Conservation (phyloP, 2,888 invertebrate species). For the Syrphus vitripennis region DNA sequence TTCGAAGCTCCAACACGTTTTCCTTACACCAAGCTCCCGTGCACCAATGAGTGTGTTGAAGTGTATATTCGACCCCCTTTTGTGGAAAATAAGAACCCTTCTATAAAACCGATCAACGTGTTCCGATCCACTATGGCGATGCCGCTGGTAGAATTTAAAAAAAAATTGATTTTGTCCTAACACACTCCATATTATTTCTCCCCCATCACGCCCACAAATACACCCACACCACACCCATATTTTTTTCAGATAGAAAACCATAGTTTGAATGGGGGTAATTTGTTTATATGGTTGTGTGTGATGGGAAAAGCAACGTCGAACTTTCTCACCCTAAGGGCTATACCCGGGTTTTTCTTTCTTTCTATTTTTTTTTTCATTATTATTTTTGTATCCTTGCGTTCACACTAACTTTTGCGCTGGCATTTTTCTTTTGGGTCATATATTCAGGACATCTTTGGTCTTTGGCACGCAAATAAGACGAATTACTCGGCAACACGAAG, state of each 20-base stretch:
- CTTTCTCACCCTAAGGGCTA: neutral
- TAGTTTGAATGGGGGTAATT: conserved; percentile 55
- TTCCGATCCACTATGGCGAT: conserved; percentile 38
- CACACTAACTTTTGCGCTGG: conserved; percentile 47
- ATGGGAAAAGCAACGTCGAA: conserved; percentile 30
- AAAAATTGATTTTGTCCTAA: conserved; percentile 52
- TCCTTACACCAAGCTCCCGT: conserved; percentile 29
- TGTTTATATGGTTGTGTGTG: conserved; percentile 57
- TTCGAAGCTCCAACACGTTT: conserved; percentile 57
- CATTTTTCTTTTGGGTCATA: conserved; percentile 53
- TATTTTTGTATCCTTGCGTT: conserved; percentile 52
- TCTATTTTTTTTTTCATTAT: conserved; percentile 34
- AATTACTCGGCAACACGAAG: conserved; percentile 65
- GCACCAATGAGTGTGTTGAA: conserved; percentile 19
- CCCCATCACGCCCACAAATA: neutral
- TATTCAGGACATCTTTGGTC: conserved; percentile 53
- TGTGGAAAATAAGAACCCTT: conserved; percentile 27
- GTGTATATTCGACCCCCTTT: conserved; percentile 18
- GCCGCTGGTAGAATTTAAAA: neutral
- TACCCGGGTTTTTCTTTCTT: neutral
- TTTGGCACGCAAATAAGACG: conserved; percentile 69
- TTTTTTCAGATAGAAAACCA: conserved; percentile 30
- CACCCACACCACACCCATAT: neutral
- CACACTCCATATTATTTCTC: conserved; percentile 30
- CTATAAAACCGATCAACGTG: conserved; percentile 58